Evolutionary conservation across 2,888 invertebrate species (phyloP), one percentile per base, ranked within the genome.

Genomic region (Plagodis pulveraria): DNA sequence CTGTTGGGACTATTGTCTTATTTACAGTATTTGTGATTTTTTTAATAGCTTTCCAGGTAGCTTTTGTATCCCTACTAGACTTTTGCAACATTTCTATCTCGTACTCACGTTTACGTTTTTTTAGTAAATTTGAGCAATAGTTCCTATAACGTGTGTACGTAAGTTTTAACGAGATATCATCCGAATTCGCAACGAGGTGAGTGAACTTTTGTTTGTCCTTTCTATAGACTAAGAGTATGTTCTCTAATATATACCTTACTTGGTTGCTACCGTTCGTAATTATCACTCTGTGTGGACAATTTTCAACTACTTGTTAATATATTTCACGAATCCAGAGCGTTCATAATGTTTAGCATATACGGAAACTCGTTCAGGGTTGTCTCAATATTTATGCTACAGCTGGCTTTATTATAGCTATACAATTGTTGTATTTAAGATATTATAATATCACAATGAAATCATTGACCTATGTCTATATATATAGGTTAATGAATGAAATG

Each of bases 241-340:
- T 22, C 22, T 22, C 22, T 22, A 22, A 22, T 22, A 22, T 22
- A 4, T 12, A 42, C 6, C 7, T 54, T 8, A 38, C 35, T n/a
- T 36, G 1, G 12, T 49, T 56, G 56, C 46, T 61, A 68, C 65
- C 59, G 59, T 54, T 65, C 55, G 0, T 67, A 72, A 74, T 79
- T 77, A 78, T 69, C 74, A 59, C 22, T 22, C 22, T 69, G 67
- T 58, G 65, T 22, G 58, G 62, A 66, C 66, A 76, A 74, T 77
- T 79, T 58, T 66, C 77, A 51, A 48, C 42, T 53, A 51, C 50
- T 63, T 62, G 69, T 70, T 78, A 78, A 80, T 73, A 71, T 71
- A 72, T 67, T 73, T 59, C 36, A 55, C 67, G 65, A 69, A 76
- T 73, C 75, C 61, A 62, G 67, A 62, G 62, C 73, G 69, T 66